Evolutionary conservation across 2,797 vertebrate genomes (phyloP).

Genomic region (Botia almorhae): DNA sequence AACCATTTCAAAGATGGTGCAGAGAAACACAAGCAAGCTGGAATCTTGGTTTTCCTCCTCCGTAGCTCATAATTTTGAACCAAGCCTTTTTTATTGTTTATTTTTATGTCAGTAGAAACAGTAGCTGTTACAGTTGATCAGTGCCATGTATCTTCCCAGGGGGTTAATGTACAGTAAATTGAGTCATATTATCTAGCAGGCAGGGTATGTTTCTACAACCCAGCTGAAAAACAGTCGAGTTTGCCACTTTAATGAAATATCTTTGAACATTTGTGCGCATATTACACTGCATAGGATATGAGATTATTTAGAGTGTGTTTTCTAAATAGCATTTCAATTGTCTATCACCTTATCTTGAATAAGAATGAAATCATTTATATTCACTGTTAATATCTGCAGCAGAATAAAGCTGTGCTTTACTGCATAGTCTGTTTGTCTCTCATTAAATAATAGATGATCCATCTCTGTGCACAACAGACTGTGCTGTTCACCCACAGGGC

Average conservation of each 20-base stretch:
- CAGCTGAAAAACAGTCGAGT: neutral
- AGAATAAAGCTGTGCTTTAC: neutral
- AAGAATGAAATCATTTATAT: neutral
- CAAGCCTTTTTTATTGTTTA: neutral
- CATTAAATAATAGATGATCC: constrained; percentile 18
- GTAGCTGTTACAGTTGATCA: constrained; percentile 23
- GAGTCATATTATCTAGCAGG: neutral
- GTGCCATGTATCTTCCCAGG: constrained; percentile 17
- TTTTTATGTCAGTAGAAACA: constrained; percentile 3
- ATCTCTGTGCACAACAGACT: constrained; percentile 13
- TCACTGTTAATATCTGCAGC: neutral
- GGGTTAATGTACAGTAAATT: constrained; percentile 5
- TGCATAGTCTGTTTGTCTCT: constrained; percentile 19
- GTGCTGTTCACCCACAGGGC: constrained; percentile 11
- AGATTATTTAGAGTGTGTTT: neutral
- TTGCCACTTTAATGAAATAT: neutral
- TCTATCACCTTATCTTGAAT: neutral
- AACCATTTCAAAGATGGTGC: constrained; percentile 39
- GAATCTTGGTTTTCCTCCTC: constrained; percentile 5
- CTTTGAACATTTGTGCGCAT: neutral
- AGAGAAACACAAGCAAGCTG: constrained; percentile 32
- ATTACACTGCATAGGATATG: neutral
- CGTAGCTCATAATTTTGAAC: constrained; percentile 13
- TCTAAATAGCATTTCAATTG: neutral
- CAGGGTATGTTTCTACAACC: neutral